Percentiles rank a stretch among this genome's conserved stretches.
Conservation (phyloP, 2,888 invertebrate species). For the Dicycla oo region DNA sequence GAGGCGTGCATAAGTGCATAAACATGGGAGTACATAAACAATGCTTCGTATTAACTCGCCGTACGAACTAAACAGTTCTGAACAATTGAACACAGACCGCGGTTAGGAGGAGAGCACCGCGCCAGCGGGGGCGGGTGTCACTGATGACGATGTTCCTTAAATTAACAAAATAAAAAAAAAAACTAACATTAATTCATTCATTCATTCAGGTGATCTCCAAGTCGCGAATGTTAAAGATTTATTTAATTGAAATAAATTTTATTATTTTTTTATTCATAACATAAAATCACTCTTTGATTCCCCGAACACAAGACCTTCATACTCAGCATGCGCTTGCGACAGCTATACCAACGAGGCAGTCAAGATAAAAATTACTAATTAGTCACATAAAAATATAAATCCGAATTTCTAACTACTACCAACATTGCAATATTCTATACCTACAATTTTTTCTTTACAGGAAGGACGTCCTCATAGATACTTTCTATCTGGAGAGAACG, state of each 20-base stretch:
- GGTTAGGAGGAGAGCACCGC: conserved; percentile 17
- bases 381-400: background rate
- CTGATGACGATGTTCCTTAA: background rate
- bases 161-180: too few species aligned
- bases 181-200: too few species aligned
- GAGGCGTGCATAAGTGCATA: conserved; percentile 57
- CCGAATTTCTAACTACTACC: background rate
- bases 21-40: conserved; percentile 64
- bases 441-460: background rate
- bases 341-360: too few species aligned
- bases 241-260: too few species aligned
- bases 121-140: conserved; percentile 15
- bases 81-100: conserved; percentile 65
- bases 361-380: background rate
- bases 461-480: background rate
- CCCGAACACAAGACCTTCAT: too few species aligned
- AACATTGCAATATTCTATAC: background rate
- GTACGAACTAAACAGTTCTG: conserved; percentile 64
- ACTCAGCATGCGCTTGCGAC: too few species aligned
- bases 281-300: too few species aligned
- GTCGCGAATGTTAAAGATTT: too few species aligned
- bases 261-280: too few species aligned
- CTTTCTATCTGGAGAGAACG: background rate
- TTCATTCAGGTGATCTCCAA: too few species aligned
- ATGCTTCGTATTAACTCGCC: conserved; percentile 63